phyloP scores from a whole-genome alignment of 2,113 vertebrate genomes.

The Uria aalge region DNA sequence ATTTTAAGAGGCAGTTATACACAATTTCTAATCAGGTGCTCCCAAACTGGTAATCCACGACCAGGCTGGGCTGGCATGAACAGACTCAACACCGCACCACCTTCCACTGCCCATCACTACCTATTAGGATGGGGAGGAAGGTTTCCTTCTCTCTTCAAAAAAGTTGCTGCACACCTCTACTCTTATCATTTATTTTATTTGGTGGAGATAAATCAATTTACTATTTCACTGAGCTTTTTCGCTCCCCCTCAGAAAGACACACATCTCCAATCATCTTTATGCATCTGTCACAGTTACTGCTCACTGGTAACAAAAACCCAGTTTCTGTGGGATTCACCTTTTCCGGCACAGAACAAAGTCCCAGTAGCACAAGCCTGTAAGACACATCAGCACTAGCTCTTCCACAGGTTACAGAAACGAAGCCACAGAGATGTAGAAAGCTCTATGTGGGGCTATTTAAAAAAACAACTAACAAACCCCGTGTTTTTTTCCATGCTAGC shows the following conservation, averaged over 20 bases:
- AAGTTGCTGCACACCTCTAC: not conserved
- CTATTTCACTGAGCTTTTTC: not conserved
- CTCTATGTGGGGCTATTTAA: not conserved
- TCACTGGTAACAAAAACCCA: not conserved
- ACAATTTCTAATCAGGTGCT: fast-evolving
- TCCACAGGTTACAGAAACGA: fast-evolving
- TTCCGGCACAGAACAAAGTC: not conserved
- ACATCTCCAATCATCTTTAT: not conserved
- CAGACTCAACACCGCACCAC: not conserved
- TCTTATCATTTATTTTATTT: not conserved
- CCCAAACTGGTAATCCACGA: not conserved
- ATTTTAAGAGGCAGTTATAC: not conserved
- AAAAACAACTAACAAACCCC: fast-evolving
- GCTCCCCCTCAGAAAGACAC: not conserved
- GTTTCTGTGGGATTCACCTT: not conserved
- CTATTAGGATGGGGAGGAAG: not conserved
- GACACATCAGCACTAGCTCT: not conserved
- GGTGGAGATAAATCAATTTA: not conserved
- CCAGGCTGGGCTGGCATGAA: fast-evolving
- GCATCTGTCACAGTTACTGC: not conserved
- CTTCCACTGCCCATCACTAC: not conserved
- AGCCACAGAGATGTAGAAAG: not conserved
- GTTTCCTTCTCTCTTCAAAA: not conserved
- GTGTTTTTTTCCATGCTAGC: not conserved
- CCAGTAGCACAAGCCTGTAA: not conserved